Evolutionary conservation across 1,140 invertebrate genomes (phyloP).

Genomic region (Drosophila pachea): DNA sequence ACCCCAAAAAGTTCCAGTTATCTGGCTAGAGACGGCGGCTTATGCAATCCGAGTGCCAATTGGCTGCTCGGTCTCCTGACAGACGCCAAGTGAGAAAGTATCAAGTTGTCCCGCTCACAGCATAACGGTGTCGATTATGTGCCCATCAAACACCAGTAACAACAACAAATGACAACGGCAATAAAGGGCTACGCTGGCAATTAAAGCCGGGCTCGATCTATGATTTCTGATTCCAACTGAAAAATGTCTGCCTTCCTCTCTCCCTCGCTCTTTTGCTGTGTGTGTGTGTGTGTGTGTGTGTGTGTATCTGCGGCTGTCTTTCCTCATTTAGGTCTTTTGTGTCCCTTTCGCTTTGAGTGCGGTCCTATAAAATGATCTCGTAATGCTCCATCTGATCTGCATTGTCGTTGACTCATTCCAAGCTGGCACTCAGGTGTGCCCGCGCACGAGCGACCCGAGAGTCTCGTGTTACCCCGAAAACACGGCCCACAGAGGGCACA

Average conservation of each 20-base stretch:
- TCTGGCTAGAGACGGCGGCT: conserved; percentile 9
- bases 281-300: neutral
- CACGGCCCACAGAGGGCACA: neutral
- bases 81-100: conserved; percentile 39
- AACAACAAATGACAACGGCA: conserved; percentile 13
- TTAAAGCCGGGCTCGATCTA: conserved; percentile 59
- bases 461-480: conserved; percentile 4
- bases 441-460: conserved; percentile 56
- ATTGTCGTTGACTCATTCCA: conserved; percentile 30
- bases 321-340: conserved; percentile 12
- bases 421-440: conserved; percentile 64
- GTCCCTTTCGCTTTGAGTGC: conserved; percentile 50
- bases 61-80: conserved; percentile 32
- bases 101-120: conserved; percentile 40
- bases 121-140: conserved; percentile 54
- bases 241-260: conserved; percentile 23
- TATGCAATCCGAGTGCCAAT: conserved; percentile 56
- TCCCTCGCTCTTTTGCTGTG: neutral
- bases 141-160: conserved; percentile 38
- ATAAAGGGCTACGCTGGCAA: conserved; percentile 42
- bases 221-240: conserved; percentile 41
- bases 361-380: conserved; percentile 59
- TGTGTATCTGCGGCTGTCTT: neutral
- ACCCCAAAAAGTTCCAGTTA: neutral
- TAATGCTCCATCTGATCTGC: conserved; percentile 64